Conservation (phyloP, 1,140 invertebrate species). For the Apis florea region DNA sequence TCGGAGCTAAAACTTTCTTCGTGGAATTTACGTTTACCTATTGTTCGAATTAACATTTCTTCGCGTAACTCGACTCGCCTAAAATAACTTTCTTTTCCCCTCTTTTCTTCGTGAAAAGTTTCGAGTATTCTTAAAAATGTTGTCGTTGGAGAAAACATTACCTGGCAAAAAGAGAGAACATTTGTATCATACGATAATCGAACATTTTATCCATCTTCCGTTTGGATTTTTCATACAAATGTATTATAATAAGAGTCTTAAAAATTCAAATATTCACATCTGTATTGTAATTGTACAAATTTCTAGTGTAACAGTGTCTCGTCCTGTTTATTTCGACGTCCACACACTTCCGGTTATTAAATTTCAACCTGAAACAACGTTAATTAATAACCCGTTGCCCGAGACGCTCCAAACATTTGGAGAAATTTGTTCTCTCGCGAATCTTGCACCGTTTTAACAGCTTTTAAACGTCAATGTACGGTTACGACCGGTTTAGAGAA, state of each 20-base stretch:
- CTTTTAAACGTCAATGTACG: slow-evolving; percentile 45
- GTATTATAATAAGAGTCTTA: too few relatives aligned
- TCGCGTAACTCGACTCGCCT: neutral
- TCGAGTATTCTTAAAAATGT: neutral
- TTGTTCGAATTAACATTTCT: slow-evolving; percentile 46
- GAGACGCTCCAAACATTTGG: neutral
- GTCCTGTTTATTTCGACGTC: too few relatives aligned
- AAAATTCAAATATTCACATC: too few relatives aligned
- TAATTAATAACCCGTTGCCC: slow-evolving; percentile 15
- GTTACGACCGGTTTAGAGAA: slow-evolving; percentile 54
- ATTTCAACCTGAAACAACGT: neutral
- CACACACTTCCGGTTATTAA: too few relatives aligned
- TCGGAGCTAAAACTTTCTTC: slow-evolving; percentile 4
- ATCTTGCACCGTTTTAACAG: slow-evolving; percentile 38
- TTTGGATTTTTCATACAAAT: neutral
- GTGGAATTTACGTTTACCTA: slow-evolving; percentile 46
- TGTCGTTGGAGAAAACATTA: neutral
- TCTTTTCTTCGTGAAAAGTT: neutral
- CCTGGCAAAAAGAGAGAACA: too few relatives aligned
- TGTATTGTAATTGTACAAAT: too few relatives aligned
- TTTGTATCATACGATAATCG: neutral
- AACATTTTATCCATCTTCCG: neutral
- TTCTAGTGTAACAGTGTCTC: too few relatives aligned
- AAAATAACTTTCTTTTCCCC: neutral
- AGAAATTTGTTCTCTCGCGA: slow-evolving; percentile 1